These are phyloP conservation scores for Stenodema calcarata DNA, from an alignment of 2,888 invertebrate genomes.

Conservation along the genomic window DNA sequence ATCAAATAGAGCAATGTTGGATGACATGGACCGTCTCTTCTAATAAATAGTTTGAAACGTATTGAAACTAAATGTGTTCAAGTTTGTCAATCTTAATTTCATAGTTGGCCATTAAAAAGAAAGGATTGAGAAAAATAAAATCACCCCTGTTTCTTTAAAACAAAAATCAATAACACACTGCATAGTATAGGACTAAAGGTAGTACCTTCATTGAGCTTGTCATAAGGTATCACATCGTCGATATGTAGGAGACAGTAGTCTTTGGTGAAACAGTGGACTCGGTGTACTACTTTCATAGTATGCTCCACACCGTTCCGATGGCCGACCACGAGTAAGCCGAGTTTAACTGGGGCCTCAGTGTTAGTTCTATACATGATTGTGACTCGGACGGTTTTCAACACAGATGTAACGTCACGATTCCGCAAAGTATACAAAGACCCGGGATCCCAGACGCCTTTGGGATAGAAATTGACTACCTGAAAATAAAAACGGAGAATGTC, in stretches of 20 bases:
- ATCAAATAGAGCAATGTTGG: no score
- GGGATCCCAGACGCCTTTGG: conserved; percentile 88
- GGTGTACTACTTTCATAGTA: conserved; percentile 73
- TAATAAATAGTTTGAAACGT: no score
- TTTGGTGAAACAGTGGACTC: conserved; percentile 75
- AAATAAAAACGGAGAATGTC: conserved; percentile 15
- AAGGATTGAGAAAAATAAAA: no score
- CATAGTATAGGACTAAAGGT: no score
- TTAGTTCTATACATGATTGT: conserved; percentile 79
- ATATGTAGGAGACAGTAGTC: conserved; percentile 74
- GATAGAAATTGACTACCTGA: conserved; percentile 81
- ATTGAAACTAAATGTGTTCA: no score
- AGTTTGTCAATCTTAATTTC: no score
- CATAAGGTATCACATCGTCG: conserved; percentile 79
- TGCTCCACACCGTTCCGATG: conserved; percentile 79
- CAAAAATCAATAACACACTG: no score
- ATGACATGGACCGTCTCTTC: no score
- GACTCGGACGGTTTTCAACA: conserved; percentile 81
- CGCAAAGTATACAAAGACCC: conserved; percentile 84
- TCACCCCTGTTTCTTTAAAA: no score
- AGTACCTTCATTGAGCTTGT: conserved; percentile 71
- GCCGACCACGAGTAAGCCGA: conserved; percentile 78
- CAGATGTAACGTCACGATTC: conserved; percentile 79
- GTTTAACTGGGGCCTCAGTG: conserved; percentile 68
- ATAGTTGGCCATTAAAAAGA: no score